Base-by-base conservation (phyloP, 2,113 vertebrate species). In the Lipotes vexillifer region DNA sequence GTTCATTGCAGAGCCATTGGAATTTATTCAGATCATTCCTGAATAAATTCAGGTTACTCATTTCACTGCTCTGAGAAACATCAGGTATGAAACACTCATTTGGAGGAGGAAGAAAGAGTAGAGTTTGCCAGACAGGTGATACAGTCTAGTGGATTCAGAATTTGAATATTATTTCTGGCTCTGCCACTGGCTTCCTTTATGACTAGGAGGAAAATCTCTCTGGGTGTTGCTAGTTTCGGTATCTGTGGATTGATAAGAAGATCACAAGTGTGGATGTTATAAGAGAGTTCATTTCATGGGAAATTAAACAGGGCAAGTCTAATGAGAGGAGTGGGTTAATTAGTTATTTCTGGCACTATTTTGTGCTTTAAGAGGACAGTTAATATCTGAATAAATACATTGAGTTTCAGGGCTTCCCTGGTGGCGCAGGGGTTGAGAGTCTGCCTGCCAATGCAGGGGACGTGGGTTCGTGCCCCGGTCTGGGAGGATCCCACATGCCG, bases 81-180 rank as follows among this genome's bases (percentile, higher is more conserved):
- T 65, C 68, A 59, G 33, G 9, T 44, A 27, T 14, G 17, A 41
- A 15, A n/a, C 10, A 33, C 14, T 85, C 59, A 11, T 17, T 2
- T n/a, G 31, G 75, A 61, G 31, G 21, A 66, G 75, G 81, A 94
- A 96, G 80, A 41, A 38, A 52, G 74, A 52, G 27, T 27, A 1
- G 17, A 38, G 52, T 68, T 55, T 66, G 65, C 57, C 74, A 94
- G 86, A 89, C 86, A 95, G 92, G 83, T 0, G 59, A 96, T 77
- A 68, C 0, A 84, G 93, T 96, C 92, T 88, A 81, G 49, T 72
- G 57, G 44, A 27, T 78, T 93, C 86, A 65, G 72, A 78, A 92
- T 78, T 72, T 91, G 94, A 95, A 91, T 95, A 29, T 75, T 96
- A 89, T 92, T 92, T 93, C 92, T 96, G 92, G 68, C 80, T 86